Conservation (phyloP, 2,888 invertebrate species). For the Microdon myrmicae region DNA sequence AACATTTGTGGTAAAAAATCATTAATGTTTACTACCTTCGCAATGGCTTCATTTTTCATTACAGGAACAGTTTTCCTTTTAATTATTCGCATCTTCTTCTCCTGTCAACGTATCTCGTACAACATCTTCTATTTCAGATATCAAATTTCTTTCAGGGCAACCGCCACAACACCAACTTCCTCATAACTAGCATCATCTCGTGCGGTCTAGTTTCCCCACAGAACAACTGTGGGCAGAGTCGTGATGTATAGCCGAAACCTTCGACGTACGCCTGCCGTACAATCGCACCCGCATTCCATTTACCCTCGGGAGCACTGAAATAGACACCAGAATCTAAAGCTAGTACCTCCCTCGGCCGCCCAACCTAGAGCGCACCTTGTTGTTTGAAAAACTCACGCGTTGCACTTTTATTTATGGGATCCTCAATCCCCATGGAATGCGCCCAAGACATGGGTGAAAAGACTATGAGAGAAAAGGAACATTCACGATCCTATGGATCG, state of each 20-base stretch:
- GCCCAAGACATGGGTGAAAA: no score
- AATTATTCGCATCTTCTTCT: no score
- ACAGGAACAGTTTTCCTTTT: no score
- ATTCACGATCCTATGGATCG: conserved; percentile 39
- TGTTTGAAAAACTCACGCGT: conserved; percentile 27
- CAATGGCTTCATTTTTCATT: no score
- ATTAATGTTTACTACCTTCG: no score
- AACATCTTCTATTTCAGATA: conserved; percentile 4
- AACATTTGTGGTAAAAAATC: no score
- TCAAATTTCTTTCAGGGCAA: conserved; percentile 5
- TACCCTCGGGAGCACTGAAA: conserved; percentile 19
- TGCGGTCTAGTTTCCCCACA: conserved; percentile 20
- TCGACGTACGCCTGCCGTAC: conserved; percentile 29
- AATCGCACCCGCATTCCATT: conserved; percentile 43
- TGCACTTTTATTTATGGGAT: conserved; percentile 43
- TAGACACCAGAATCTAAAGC: conserved; percentile 29
- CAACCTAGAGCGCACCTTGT: conserved; percentile 36
- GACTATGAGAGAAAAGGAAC: no score
- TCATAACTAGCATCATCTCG: neutral
- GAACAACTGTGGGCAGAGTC: conserved; percentile 20
- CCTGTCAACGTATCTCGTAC: no score
- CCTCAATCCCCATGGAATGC: conserved; percentile 24
- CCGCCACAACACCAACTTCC: conserved; percentile 6
- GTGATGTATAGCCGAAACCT: conserved; percentile 27
- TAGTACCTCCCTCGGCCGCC: conserved; percentile 5